Evolutionary conservation across 1,140 invertebrate species (phyloP).

Genomic region (Sitobion miscanthi): DNA sequence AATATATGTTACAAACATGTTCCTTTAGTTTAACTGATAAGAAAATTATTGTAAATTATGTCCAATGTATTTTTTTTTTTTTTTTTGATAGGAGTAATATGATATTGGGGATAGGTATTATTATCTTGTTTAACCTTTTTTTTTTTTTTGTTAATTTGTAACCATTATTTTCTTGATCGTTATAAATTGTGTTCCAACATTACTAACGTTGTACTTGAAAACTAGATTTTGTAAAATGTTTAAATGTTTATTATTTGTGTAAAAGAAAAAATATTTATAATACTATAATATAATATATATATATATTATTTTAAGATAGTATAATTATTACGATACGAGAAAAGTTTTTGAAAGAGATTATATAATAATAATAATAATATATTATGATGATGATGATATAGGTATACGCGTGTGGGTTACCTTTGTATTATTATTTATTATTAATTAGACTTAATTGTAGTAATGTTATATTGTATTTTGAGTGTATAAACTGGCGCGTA

Average conservation of each 20-base stretch:
- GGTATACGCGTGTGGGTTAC: conserved; percentile 20
- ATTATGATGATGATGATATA: background rate
- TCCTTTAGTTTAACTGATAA: conserved; percentile 56
- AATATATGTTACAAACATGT: conserved; percentile 49
- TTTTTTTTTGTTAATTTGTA: conserved; percentile 51
- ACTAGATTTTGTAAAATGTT: conserved; percentile 56
- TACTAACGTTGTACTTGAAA: conserved; percentile 55
- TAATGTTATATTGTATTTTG: conserved; percentile 34
- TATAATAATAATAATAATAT: conserved; percentile 14
- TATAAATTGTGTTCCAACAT: conserved; percentile 54
- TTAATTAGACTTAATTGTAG: conserved; percentile 41
- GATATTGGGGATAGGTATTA: conserved; percentile 55
- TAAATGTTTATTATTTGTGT: conserved; percentile 55
- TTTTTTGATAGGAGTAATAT: conserved; percentile 43
- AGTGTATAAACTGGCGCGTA: background rate
- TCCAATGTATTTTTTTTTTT: conserved; percentile 30
- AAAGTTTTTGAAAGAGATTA: background rate
- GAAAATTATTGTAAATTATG: conserved; percentile 55
- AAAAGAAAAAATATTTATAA: conserved; percentile 49
- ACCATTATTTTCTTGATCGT: conserved; percentile 45
- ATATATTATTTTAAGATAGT: conserved; percentile 10
- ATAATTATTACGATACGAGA: background rate
- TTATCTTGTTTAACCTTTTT: conserved; percentile 56
- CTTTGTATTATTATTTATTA: conserved; percentile 41
- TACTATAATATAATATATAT: conserved; percentile 41